Conservation (phyloP, 1,140 invertebrate genomes). For the Zaprionus taronus region DNA sequence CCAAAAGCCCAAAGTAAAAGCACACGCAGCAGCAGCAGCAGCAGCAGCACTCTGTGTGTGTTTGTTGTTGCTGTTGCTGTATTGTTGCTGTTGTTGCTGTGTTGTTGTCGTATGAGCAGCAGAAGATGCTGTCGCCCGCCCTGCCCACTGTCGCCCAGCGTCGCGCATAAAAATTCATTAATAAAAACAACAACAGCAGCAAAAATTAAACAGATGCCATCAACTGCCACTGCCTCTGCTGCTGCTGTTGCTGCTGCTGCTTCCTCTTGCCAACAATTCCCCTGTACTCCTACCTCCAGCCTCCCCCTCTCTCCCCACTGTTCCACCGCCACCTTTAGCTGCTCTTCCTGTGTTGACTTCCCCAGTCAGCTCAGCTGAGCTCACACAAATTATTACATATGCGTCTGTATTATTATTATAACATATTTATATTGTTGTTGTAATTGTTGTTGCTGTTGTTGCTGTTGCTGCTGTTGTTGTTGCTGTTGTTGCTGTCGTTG, state of each 20-base stretch:
- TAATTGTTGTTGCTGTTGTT: constrained; percentile 21
- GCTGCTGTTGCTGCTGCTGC: too few species aligned
- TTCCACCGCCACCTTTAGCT: background rate
- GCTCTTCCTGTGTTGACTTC: constrained; percentile 37
- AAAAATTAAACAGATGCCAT: constrained; percentile 58
- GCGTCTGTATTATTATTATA: constrained; percentile 26
- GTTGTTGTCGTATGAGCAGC: constrained; percentile 6
- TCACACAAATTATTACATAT: constrained; percentile 47
- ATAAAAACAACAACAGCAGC: constrained; percentile 51
- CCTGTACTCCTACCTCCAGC: background rate
- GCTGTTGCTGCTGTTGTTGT: constrained; percentile 32
- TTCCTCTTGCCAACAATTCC: background rate
- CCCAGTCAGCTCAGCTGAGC: constrained; percentile 26
- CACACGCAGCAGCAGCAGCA: constrained; percentile 38
- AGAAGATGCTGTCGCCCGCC: background rate
- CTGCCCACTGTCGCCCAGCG: background rate
- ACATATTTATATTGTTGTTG: constrained; percentile 17
- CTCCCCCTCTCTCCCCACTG: background rate
- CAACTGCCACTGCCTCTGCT: constrained; percentile 19
- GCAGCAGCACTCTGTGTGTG: background rate
- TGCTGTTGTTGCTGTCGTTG: constrained; percentile 29
- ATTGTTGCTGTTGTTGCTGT: background rate
- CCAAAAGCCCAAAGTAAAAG: constrained; percentile 63
- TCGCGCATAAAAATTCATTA: constrained; percentile 50
- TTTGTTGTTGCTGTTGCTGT: background rate